phyloP scores from a whole-genome alignment of 1,140 invertebrate species.

The Drosophila triauraria region DNA sequence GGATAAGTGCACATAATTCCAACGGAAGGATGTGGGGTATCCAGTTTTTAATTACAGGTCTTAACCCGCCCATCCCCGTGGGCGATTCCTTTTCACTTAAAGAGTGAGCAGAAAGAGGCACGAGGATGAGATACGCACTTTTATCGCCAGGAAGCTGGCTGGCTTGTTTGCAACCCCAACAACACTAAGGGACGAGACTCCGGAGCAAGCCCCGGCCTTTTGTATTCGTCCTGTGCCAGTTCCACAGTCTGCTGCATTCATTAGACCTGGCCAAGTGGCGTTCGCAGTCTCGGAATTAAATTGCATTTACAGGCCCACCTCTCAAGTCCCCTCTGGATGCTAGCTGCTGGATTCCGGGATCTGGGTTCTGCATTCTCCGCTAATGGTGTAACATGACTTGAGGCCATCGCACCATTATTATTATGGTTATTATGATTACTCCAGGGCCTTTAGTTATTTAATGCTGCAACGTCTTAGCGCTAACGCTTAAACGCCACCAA shows the following conservation, averaged over 20 bases:
- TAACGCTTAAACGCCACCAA: slow-evolving; percentile 36
- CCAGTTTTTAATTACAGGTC: slow-evolving; percentile 77
- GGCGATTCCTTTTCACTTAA: slow-evolving; percentile 60
- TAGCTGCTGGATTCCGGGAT: slow-evolving; percentile 18
- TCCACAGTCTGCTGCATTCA: slow-evolving; percentile 81
- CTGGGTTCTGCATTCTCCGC: slow-evolving; percentile 29
- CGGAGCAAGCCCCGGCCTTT: slow-evolving; percentile 45
- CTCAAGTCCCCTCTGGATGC: slow-evolving; percentile 14
- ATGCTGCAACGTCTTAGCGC: slow-evolving; percentile 7
- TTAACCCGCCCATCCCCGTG: slow-evolving; percentile 57
- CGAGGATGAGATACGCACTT: slow-evolving; percentile 34
- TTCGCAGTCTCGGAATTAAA: slow-evolving; percentile 60
- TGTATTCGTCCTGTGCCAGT: slow-evolving; percentile 72
- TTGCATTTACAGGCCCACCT: slow-evolving; percentile 68
- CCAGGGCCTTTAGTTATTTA: slow-evolving; percentile 32
- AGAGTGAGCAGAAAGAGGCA: slow-evolving; percentile 10
- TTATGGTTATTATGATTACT: slow-evolving; percentile 63
- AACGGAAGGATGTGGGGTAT: slow-evolving; percentile 30
- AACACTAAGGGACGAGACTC: slow-evolving; percentile 13
- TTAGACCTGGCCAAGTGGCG: slow-evolving; percentile 75
- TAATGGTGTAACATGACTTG: slow-evolving; percentile 75
- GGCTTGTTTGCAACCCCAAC: slow-evolving; percentile 43
- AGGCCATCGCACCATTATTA: slow-evolving; percentile 56
- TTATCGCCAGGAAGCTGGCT: slow-evolving; percentile 27
- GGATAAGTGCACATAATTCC: slow-evolving; percentile 65